Conservation (phyloP, 2,888 invertebrate genomes). For the Marronus borbonicus region DNA sequence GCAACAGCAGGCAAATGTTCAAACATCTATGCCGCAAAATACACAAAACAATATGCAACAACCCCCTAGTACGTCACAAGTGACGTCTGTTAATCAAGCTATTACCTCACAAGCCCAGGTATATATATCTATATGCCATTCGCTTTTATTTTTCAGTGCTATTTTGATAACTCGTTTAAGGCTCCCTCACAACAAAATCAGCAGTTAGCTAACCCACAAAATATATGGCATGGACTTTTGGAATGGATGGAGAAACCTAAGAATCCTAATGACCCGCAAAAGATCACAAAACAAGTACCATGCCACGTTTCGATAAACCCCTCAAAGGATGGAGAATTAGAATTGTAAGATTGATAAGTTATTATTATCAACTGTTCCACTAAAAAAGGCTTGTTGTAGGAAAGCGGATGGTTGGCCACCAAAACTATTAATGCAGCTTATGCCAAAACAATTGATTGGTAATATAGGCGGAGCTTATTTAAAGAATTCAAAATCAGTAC, state of each 20-base stretch:
- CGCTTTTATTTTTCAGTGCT: neutral
- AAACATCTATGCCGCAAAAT: constrained; percentile 66
- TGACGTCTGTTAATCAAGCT: constrained; percentile 63
- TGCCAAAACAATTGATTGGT: constrained; percentile 93
- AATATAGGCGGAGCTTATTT: constrained; percentile 91
- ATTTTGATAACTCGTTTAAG: constrained; percentile 26
- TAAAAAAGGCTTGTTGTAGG: constrained; percentile 64
- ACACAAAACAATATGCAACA: constrained; percentile 61
- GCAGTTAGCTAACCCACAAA: constrained; percentile 71
- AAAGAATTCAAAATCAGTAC: constrained; percentile 93
- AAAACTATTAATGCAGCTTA: constrained; percentile 93
- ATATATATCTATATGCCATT: constrained; percentile 42
- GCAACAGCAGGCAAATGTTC: constrained; percentile 67
- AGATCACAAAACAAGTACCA: constrained; percentile 81
- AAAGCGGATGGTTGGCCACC: constrained; percentile 95
- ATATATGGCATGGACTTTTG: constrained; percentile 80
- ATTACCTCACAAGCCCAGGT: constrained; percentile 66
- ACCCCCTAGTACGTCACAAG: constrained; percentile 62
- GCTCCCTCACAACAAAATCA: constrained; percentile 62
- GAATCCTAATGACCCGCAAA: constrained; percentile 82
- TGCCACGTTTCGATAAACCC: constrained; percentile 83
- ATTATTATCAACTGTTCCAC: neutral
- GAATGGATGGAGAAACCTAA: constrained; percentile 96
- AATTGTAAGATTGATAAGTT: constrained; percentile 74
- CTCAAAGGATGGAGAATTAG: constrained; percentile 89